Base-by-base conservation (phyloP, 2,113 vertebrate species). In the Coptodon rendalli region DNA sequence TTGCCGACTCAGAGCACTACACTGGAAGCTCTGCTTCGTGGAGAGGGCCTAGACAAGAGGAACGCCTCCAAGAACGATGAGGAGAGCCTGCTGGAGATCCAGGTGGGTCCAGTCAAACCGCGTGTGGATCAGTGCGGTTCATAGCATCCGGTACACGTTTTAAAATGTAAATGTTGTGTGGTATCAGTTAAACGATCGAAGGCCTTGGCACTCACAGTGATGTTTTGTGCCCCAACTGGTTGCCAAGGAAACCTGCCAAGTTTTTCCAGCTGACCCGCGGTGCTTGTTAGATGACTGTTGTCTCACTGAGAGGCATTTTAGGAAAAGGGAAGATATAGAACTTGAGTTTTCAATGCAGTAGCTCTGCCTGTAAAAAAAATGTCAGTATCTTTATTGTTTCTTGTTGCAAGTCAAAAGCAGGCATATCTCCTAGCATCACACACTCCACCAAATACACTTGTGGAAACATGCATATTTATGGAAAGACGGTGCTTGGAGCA, bases 21-120 rank as follows among this genome's bases (percentile, higher is more conserved):
- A 2, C 94, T 99, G 93, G 98, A 99, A 95, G 98, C 98, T 86
- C 95, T 99, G 95, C 96, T 99, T 40, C 97, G 98, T 9, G 98
- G 98, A 22, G 98, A 98, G 87, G 97, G 97, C 53, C 96, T 98
- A 54, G 98, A 99, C 95, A 98, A 98, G 95, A 98, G 98, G 95
- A 91, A 94, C 8, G 97, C 96, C 90, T 91, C 97, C 81, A 97
- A 97, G 94, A 95, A 96, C 4, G 98, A 99, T 3, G 98, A 99
- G 90, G 98, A 98, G 66, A 98, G 97, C 93, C 95, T 98, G 91
- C 97, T 98, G 94, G 98, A 99, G 94, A 98, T 99, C 91, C 98
- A 99, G 97, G 98, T 99, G 95, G 43, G 92, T 52, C 80, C 61
- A 53, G 36, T 86, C n/a, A 38, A 43, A 78, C 14, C 13, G 4